A percentile compares a stretch with the other conserved stretches of the same genome.
These are phyloP conservation scores for Syngnathus scovelli DNA, from an alignment of 2,113 vertebrate genomes.

Conservation along the genomic window DNA sequence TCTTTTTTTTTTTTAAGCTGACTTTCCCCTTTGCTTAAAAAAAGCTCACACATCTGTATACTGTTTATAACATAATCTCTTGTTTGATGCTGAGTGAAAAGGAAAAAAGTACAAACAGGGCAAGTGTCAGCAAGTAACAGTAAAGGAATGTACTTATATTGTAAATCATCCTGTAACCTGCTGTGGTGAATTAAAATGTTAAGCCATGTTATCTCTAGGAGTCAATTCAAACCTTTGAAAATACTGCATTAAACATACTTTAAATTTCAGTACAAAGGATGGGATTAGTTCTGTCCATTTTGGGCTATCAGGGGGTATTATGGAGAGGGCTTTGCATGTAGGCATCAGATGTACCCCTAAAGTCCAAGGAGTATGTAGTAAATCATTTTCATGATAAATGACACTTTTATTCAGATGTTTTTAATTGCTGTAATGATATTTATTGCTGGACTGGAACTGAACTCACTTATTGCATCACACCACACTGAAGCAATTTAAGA, in stretches of 20 bases:
- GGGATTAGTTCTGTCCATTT: neutral
- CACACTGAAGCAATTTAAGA: neutral
- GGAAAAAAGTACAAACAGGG: neutral
- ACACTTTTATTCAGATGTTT: too few species aligned
- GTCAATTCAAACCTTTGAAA: neutral
- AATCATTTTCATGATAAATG: neutral
- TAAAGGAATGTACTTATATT: neutral
- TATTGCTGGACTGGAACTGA: neutral
- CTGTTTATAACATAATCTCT: slow-evolving; percentile 1
- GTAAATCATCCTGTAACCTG: neutral
- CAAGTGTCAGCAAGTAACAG: neutral
- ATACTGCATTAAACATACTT: neutral
- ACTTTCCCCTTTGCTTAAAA: slow-evolving; percentile 10
- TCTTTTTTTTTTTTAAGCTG: neutral
- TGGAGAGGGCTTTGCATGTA: neutral
- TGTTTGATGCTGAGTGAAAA: neutral
- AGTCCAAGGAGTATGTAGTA: neutral
- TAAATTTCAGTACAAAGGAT: neutral
- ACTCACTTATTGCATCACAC: neutral
- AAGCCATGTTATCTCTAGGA: neutral
- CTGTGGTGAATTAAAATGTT: neutral
- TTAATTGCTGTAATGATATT: neutral
- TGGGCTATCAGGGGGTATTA: too few species aligned
- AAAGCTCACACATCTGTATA: slow-evolving; percentile 9
- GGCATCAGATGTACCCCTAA: neutral